These are phyloP conservation scores for Syngnathus rostellatus DNA, from an alignment of 2,797 vertebrate species.

Conservation along the genomic window DNA sequence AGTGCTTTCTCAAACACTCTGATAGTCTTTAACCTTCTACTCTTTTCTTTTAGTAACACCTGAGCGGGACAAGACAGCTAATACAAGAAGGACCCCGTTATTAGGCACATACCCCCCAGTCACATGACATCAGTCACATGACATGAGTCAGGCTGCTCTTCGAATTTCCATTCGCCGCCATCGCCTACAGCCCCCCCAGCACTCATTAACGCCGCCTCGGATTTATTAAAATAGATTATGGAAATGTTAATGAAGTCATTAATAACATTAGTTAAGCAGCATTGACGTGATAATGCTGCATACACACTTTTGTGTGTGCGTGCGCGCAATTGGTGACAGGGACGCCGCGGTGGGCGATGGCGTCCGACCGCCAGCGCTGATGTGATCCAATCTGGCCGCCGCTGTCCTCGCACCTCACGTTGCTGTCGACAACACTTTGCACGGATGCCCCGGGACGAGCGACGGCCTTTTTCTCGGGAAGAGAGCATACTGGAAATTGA, in stretches of 20 bases:
- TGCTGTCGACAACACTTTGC: slow-evolving; percentile 55
- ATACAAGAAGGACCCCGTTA: not conserved
- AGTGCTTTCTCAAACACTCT: not conserved
- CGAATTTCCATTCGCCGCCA: slow-evolving; percentile 68
- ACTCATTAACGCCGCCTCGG: slow-evolving; percentile 76
- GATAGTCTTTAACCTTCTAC: not conserved
- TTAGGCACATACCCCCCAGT: slow-evolving; percentile 55
- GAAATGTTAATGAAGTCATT: slow-evolving; percentile 85
- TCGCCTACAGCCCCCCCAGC: slow-evolving; percentile 72
- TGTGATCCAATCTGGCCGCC: slow-evolving; percentile 67
- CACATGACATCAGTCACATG: slow-evolving; percentile 65
- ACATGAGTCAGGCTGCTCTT: slow-evolving; percentile 59
- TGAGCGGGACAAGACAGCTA: not conserved
- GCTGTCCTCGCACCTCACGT: slow-evolving; percentile 60
- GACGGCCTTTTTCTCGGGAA: slow-evolving; percentile 34
- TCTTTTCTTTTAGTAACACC: not conserved
- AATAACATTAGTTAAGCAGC: slow-evolving; percentile 84
- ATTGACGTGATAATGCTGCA: slow-evolving; percentile 73
- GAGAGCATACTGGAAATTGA: slow-evolving; percentile 14
- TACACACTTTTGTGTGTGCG: slow-evolving; percentile 27
- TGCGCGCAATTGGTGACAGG: slow-evolving; percentile 70
- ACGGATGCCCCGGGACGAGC: slow-evolving; percentile 40
- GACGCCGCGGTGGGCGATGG: slow-evolving; percentile 56
- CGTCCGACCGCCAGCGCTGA: slow-evolving; percentile 57
- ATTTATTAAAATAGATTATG: slow-evolving; percentile 85